Base-by-base conservation (phyloP, 2,797 vertebrate genomes). In the Myoxocephalus aenaeus region DNA sequence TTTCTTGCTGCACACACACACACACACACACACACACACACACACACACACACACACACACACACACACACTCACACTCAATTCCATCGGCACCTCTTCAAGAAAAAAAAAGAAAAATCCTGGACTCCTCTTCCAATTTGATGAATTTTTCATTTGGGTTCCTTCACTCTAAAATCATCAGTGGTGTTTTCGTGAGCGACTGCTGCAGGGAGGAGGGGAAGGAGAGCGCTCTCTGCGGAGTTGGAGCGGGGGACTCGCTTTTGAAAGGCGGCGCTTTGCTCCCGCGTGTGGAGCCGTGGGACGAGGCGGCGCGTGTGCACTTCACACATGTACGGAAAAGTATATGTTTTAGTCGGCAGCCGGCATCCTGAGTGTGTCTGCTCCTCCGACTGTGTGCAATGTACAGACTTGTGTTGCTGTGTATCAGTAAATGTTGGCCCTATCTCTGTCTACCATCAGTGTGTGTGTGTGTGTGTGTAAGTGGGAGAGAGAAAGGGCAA, bases 111-210 rank as follows among this genome's bases (percentile, higher is more conserved):
- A 73, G 50, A 79, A 80, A 70, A 75, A 67, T 44, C 65, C 42
- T 68, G 65, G 81, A 81, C 84, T 86, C 86, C 54, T 84, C 62
- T 57, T 82, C 66, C 86, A 82, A 78, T 84, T 82, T 85, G 58
- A 92, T 93, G 32, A 88, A 92, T 92, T 86, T 92, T 93, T 92
- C 64, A 92, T 89, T 79, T 63, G 62, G 8, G 1, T 53, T 81
- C 84, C 79, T 87, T 82, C 65, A 66, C 74, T 70, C 54, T 85
- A 72, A 83, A 86, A 79, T 86, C 80, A 86, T 90, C 82, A 87
- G 79, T 78, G 82, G 20, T 84, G 81, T 89, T 87, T 88, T 85
- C 79, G 80, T 81, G 86, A 87, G 40, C 44, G 67, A 84, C 54
- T 82, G 84, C 89, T 89, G 86, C 71, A 66, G 83, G 82, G 81